These are phyloP conservation scores for Atta texana DNA, from an alignment of 1,140 invertebrate genomes.

Conservation along the genomic window DNA sequence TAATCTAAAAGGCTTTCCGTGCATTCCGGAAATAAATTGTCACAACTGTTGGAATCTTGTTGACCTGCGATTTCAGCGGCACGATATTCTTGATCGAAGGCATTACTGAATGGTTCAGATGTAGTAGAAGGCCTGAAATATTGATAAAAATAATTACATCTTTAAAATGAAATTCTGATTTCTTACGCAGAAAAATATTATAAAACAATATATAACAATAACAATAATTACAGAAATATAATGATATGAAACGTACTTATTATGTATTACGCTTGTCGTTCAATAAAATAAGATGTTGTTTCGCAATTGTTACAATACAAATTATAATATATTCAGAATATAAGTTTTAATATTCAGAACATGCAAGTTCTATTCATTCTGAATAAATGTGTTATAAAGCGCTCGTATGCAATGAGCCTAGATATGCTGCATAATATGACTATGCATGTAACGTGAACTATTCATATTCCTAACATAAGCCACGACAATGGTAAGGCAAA, in stretches of 20 bases:
- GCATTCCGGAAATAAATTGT: conserved; percentile 89
- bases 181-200: background rate
- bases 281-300: background rate
- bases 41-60: conserved; percentile 86
- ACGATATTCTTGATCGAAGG: conserved; percentile 90
- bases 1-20: conserved; percentile 88
- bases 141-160: conserved; percentile 23
- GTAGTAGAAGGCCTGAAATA: conserved; percentile 88
- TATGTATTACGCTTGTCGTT: background rate
- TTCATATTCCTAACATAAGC: conserved; percentile 33
- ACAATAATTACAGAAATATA: background rate
- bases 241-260: background rate
- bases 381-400: conserved; percentile 22
- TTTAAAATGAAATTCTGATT: background rate
- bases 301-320: background rate
- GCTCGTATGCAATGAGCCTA: background rate
- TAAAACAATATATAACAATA: no score
- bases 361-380: background rate
- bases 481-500: conserved; percentile 37
- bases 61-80: conserved; percentile 90
- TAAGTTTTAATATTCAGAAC: background rate
- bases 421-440: background rate
- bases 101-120: conserved; percentile 85
- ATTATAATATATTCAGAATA: background rate
- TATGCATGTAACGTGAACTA: conserved; percentile 6